phyloP scores from a whole-genome alignment of 2,113 vertebrate genomes.

The Elanoides forficatus region DNA sequence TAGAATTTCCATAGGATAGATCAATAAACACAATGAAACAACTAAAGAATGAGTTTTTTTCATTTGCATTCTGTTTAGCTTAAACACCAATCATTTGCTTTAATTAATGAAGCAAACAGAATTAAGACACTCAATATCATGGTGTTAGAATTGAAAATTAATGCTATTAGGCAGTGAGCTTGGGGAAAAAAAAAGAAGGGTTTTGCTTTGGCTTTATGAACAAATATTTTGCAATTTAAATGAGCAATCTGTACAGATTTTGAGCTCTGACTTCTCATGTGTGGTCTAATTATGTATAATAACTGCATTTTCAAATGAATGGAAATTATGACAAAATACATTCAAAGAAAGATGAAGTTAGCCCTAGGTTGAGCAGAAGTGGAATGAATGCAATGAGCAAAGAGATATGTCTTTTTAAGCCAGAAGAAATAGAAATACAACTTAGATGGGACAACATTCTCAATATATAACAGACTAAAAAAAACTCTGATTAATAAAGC shows the following conservation, averaged over 20 bases:
- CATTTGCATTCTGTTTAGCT: constrained; percentile 1
- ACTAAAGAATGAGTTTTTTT: neutral
- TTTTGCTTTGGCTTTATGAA: neutral
- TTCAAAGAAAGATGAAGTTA: neutral
- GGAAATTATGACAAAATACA: constrained; percentile 23
- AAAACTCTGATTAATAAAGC: neutral
- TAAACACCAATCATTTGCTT: neutral
- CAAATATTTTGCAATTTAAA: constrained; percentile 44
- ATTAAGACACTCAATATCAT: neutral
- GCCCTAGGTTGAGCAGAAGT: neutral
- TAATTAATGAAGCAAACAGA: neutral
- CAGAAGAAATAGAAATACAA: constrained; percentile 27
- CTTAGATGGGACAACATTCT: neutral
- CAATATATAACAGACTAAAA: neutral
- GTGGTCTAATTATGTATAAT: neutral
- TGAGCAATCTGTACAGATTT: constrained; percentile 33
- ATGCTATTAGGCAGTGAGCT: neutral
- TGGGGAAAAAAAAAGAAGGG: neutral
- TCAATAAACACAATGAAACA: neutral
- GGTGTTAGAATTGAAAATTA: constrained; percentile 8
- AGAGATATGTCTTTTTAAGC: neutral
- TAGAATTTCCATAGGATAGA: neutral
- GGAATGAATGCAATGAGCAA: constrained; percentile 20
- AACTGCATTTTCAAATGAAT: constrained; percentile 34
- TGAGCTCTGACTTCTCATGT: neutral